Evolutionary conservation across 2,888 invertebrate species (phyloP).

Genomic region (Icerya purchasi): DNA sequence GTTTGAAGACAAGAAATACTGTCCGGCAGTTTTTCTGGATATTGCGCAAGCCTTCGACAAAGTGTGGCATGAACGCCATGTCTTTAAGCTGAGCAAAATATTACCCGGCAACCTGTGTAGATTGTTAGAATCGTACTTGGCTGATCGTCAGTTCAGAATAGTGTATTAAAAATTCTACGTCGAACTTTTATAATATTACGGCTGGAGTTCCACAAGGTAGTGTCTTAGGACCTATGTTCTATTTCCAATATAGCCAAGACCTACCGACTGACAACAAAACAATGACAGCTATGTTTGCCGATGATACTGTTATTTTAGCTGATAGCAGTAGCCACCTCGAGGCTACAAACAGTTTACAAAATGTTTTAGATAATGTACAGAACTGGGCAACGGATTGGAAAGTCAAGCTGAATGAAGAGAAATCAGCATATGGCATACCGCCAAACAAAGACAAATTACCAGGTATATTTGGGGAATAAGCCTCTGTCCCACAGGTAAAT

Average conservation of each 20-base stretch:
- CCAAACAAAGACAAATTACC: too few relatives aligned
- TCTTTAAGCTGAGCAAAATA: background rate
- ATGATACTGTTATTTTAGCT: background rate
- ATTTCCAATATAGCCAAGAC: background rate
- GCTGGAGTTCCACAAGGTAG: background rate
- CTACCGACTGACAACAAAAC: background rate
- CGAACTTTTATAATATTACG: background rate
- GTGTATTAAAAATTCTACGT: too few relatives aligned
- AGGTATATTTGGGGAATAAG: too few relatives aligned
- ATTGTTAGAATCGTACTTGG: too few relatives aligned
- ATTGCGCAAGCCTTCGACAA: background rate
- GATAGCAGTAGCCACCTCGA: background rate
- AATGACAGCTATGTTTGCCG: background rate
- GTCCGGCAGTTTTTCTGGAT: background rate
- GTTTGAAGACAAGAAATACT: too few relatives aligned
- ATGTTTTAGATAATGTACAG: background rate
- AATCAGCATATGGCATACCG: too few relatives aligned
- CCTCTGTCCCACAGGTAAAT: too few relatives aligned
- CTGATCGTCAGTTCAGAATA: too few relatives aligned
- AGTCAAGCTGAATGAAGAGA: too few relatives aligned
- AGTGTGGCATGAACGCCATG: background rate
- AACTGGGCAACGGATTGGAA: too few relatives aligned
- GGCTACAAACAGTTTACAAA: background rate
- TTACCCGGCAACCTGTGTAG: too few relatives aligned
- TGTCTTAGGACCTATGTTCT: background rate